phyloP scores from a whole-genome alignment of 1,140 invertebrate genomes.

The Drosophila melanica region DNA sequence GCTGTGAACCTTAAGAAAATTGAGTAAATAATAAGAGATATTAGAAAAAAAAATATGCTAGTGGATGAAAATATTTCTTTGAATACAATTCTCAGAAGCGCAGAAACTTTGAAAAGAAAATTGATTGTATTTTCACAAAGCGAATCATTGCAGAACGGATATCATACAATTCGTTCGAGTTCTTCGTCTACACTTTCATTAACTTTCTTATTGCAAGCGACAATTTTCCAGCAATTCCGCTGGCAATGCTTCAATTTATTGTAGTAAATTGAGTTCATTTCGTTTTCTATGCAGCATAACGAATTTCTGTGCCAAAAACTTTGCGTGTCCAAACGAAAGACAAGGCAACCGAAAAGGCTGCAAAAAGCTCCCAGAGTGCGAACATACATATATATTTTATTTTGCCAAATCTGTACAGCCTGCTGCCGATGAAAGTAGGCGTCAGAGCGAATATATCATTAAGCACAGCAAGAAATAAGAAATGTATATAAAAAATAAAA shows the following conservation, averaged over 20 bases:
- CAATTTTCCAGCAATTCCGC: constrained; percentile 38
- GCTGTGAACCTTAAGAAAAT: no score
- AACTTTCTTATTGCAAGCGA: constrained; percentile 50
- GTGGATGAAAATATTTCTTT: background rate
- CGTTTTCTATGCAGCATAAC: constrained; percentile 62
- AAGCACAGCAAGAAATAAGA: constrained; percentile 32
- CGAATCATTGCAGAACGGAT: background rate
- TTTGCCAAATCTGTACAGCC: constrained; percentile 31
- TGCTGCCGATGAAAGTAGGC: constrained; percentile 73
- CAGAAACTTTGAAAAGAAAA: background rate
- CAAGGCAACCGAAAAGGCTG: constrained; percentile 11
- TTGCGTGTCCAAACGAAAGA: constrained; percentile 62
- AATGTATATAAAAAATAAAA: constrained; percentile 15
- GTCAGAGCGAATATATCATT: constrained; percentile 57
- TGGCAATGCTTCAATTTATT: constrained; percentile 47
- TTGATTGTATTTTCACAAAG: background rate
- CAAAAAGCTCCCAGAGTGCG: constrained; percentile 29
- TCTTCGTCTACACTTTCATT: constrained; percentile 55
- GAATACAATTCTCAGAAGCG: background rate
- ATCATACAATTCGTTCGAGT: constrained; percentile 9
- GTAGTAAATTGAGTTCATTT: constrained; percentile 57
- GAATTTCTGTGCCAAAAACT: constrained; percentile 55
- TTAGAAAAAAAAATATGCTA: background rate
- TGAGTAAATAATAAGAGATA: no score
- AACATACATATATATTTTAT: constrained; percentile 10